These are phyloP conservation scores for Sphecodes monilicornis DNA, from an alignment of 2,888 invertebrate species.

Conservation along the genomic window DNA sequence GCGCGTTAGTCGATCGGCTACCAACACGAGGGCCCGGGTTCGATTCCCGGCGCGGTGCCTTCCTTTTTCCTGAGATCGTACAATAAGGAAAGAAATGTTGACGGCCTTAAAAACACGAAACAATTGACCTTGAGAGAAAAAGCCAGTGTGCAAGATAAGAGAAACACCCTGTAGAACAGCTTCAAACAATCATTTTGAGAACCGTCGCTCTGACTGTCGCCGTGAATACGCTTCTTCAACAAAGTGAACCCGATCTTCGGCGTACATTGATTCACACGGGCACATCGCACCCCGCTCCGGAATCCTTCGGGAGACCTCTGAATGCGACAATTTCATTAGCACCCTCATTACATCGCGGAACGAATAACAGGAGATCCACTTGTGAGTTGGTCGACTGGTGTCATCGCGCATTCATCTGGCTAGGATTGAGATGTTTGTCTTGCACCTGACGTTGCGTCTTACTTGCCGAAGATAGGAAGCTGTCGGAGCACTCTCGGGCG, in stretches of 20 bases:
- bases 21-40: too few relatives aligned
- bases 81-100: too few relatives aligned
- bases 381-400: slow-evolving; percentile 8
- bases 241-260: neutral
- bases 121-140: too few relatives aligned
- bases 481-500: slow-evolving; percentile 59
- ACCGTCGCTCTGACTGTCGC: neutral
- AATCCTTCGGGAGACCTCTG: neutral
- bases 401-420: slow-evolving; percentile 49
- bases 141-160: too few relatives aligned
- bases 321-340: slow-evolving; percentile 15
- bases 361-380: slow-evolving; percentile 15
- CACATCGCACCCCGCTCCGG: neutral
- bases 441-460: slow-evolving; percentile 73
- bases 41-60: too few relatives aligned
- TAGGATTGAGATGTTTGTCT: slow-evolving; percentile 73
- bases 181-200: neutral
- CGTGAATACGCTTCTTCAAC: neutral
- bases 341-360: neutral
- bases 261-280: neutral
- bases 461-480: slow-evolving; percentile 67
- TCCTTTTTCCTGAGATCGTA: too few relatives aligned
- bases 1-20: too few relatives aligned
- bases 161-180: too few relatives aligned
- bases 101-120: too few relatives aligned